Conservation (phyloP, 1,140 invertebrate genomes). For the Orchesella cincta region DNA sequence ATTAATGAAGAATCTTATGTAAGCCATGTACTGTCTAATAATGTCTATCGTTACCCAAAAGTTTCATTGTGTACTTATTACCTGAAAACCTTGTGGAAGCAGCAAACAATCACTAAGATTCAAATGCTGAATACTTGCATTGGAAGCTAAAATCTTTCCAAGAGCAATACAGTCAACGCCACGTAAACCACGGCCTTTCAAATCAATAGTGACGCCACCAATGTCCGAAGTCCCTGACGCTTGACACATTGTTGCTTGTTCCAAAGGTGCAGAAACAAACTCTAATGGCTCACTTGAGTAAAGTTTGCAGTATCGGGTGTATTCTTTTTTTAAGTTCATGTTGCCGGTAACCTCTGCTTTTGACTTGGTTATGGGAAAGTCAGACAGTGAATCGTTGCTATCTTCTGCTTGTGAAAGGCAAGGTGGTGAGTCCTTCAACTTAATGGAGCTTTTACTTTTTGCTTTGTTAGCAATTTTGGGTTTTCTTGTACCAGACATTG, state of each 20-base stretch:
- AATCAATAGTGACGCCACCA: conserved; percentile 40
- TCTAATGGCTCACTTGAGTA: conserved; percentile 49
- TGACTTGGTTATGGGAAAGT: neutral
- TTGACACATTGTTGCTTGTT: conserved; percentile 38
- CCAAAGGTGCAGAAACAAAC: conserved; percentile 44
- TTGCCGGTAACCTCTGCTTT: neutral
- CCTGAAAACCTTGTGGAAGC: conserved; percentile 49
- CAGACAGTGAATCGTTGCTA: neutral
- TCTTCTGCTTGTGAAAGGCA: neutral
- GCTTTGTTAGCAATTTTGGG: neutral
- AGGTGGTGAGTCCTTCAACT: neutral
- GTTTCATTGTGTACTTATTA: no score
- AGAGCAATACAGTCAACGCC: conserved; percentile 51
- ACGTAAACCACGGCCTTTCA: conserved; percentile 48
- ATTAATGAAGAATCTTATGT: neutral
- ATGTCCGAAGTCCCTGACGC: conserved; percentile 22
- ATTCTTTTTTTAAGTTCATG: conserved; percentile 49
- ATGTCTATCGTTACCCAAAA: neutral
- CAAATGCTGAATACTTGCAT: conserved; percentile 41
- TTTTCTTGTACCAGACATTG: neutral
- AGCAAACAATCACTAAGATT: conserved; percentile 49
- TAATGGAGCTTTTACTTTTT: neutral
- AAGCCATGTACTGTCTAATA: no score
- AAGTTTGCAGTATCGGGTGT: conserved; percentile 47
- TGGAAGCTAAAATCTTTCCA: conserved; percentile 46